These are phyloP conservation scores for Laticauda colubrina DNA, from an alignment of 2,113 vertebrate genomes.

Conservation along the genomic window DNA sequence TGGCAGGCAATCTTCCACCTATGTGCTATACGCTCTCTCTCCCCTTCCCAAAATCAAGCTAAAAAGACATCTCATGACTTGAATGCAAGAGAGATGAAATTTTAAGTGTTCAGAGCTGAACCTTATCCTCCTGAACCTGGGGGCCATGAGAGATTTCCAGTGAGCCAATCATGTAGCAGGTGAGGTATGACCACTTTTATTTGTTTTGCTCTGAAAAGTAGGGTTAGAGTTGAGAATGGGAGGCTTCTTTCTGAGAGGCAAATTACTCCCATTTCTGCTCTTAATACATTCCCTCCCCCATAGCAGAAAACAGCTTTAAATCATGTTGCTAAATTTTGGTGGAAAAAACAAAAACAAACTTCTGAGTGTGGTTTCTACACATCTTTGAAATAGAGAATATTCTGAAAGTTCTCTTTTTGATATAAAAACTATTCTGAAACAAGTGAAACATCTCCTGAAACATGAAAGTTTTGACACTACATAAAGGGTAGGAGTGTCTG, in stretches of 20 bases:
- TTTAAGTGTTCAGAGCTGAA: not conserved
- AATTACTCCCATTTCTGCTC: not conserved
- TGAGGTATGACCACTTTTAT: not conserved
- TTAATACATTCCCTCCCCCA: not conserved
- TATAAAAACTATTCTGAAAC: not conserved
- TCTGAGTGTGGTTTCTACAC: not conserved
- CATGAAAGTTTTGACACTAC: not conserved
- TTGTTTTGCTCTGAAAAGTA: not conserved
- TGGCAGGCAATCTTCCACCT: not conserved
- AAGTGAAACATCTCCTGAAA: not conserved
- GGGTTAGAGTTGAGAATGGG: not conserved
- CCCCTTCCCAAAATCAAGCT: not conserved
- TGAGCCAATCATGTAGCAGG: not conserved
- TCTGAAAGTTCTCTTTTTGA: not conserved
- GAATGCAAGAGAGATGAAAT: not conserved
- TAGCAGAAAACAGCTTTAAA: not conserved
- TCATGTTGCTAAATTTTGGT: not conserved
- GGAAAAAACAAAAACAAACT: not conserved
- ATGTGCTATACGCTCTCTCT: not conserved
- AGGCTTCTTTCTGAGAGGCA: not conserved
- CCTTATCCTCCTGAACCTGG: not conserved
- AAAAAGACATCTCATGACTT: not conserved
- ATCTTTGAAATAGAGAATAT: not conserved
- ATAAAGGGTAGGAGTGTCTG: not conserved
- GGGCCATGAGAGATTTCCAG: not conserved